Base-by-base conservation (phyloP, 2,888 invertebrate species). In the Cerastoderma edule region DNA sequence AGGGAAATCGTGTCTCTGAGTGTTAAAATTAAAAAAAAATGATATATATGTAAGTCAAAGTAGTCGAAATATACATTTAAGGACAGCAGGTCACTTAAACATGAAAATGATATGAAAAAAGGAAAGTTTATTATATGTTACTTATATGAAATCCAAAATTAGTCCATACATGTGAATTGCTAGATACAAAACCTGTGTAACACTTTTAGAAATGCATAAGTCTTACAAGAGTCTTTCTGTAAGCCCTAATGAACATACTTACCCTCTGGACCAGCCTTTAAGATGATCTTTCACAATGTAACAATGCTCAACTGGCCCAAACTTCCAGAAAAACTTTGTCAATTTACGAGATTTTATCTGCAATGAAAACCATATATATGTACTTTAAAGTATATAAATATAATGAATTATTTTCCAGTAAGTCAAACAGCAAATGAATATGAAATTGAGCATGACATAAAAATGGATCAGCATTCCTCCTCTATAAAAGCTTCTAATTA, bases 241-340 rank as follows among this genome's bases (percentile, higher is more conserved):
- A 44, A 44, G 19, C 19, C 10, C 10, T 13, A 44, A 44, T 13
- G 44, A 13, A 19, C 19, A 4, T 24, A 4, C 67, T 72, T 78
- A 86, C 85, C 85, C 85, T 75, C 74, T 78, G 16, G 85, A 82
- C 78, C 78, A 75, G 56, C 78, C 80, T 54, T 75, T 83, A 30
- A 84, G 54, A 48, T 86, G 85, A 48, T 86, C 85, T 63, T 77
- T 82, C 8, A 83, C 82, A 54, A 86, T 75, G 50, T 83, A 83
- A 53, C 75, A 76, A 44, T 81, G 75, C 13, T 80, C 77, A 1
- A 84, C 83, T 13, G 74, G 68, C 28, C 84, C 84, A 83, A 84
- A 86, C 66, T 84, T 85, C 28, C 67, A 74, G 69, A 84, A 85
- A 50, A 85, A 83, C 33, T 75, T 70, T n/a, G 67, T 64, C 32